Percentiles rank a stretch among this genome's conserved stretches.
Evolutionary conservation across 2,888 invertebrate genomes (phyloP).

Genomic region (Apamea epomidion): DNA sequence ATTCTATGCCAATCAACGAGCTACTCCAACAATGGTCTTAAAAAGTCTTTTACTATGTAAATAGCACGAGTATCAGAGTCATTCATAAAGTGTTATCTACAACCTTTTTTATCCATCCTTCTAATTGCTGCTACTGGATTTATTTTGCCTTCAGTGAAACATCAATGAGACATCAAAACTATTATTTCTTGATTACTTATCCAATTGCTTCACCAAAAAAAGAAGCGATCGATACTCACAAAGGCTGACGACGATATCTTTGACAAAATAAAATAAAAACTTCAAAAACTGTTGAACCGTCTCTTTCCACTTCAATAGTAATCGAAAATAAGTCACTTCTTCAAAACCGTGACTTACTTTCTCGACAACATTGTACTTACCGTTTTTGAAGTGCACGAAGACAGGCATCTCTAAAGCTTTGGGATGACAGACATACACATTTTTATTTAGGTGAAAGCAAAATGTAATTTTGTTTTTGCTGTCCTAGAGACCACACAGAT

Average conservation of each 20-base stretch:
- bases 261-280: constrained; percentile 50
- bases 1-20: neutral
- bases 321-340: constrained; percentile 69
- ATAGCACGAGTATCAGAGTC: neutral
- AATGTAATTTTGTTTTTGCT: constrained; percentile 30
- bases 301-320: constrained; percentile 80
- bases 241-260: constrained; percentile 51
- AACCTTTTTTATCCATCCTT: neutral
- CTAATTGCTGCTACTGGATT: constrained; percentile 44
- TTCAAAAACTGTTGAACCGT: constrained; percentile 77
- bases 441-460: neutral
- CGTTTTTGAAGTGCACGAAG: constrained; percentile 39
- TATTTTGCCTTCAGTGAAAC: constrained; percentile 43
- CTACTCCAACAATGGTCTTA: neutral
- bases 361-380: constrained; percentile 62
- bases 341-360: constrained; percentile 82
- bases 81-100: constrained; percentile 2
- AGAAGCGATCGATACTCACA: constrained; percentile 44
- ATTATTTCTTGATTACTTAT: constrained; percentile 65
- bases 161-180: constrained; percentile 61
- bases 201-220: constrained; percentile 56
- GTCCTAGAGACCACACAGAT: constrained; percentile 59
- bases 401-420: constrained; percentile 20
- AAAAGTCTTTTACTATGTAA: neutral
- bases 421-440: constrained; percentile 13